Percentiles rank a stretch among this genome's conserved stretches.
These are phyloP conservation scores for Pygoscelis adeliae DNA, from an alignment of 2,113 vertebrate genomes.

Conservation along the genomic window DNA sequence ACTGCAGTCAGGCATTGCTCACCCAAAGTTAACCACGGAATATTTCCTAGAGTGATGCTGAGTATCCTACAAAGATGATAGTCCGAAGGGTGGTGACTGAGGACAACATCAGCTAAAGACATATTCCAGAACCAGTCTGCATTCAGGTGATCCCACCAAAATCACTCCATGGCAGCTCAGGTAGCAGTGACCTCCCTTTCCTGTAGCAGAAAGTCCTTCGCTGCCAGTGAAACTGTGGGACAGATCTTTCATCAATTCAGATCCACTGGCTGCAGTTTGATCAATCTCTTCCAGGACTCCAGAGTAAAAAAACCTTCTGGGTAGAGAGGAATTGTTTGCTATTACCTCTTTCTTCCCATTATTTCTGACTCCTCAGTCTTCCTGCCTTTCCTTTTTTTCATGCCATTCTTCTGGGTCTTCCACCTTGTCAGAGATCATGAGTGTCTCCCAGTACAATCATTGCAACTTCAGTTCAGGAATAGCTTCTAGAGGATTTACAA, in stretches of 20 bases:
- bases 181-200: not conserved
- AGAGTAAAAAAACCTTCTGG: not conserved
- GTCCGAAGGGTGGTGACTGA: not conserved
- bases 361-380: not conserved
- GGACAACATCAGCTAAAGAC: not conserved
- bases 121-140: not conserved
- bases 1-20: not conserved
- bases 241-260: not conserved
- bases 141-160: not conserved
- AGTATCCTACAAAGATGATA: not conserved
- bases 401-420: not conserved
- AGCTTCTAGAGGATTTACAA: not conserved
- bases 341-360: not conserved
- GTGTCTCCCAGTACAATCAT: not conserved
- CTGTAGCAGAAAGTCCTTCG: not conserved
- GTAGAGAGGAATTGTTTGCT: not conserved
- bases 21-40: not conserved
- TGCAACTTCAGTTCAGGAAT: not conserved
- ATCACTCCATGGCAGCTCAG: not conserved
- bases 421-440: not conserved
- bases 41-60: not conserved
- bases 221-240: not conserved
- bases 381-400: not conserved
- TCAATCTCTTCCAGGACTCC: not conserved
- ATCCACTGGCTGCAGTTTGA: not conserved